Base-by-base conservation (phyloP, 2,113 vertebrate genomes). In the Cynocephalus volans region DNA sequence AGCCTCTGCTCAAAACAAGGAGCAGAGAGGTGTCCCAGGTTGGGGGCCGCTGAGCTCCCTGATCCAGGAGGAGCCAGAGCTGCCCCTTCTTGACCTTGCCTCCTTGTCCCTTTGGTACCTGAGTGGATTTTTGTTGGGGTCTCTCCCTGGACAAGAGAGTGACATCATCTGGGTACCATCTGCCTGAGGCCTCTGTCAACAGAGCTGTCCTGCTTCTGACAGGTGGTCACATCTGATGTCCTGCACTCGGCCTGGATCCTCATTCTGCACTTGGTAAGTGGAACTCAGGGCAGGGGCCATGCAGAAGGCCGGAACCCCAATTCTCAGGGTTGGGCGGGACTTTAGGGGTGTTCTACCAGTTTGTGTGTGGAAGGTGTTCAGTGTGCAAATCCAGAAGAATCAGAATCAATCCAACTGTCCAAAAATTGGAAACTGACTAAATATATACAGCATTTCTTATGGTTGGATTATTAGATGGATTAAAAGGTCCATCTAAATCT, bases 221-320 rank as follows among this genome's bases (percentile, higher is more conserved):
- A 99, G 99, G 99, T 99, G 96, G 99, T 99, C 97, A 99, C 99
- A 0, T 98, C 99, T 0, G 99, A 99, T 7, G 99, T 99, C 62
- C 98, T 99, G 86, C 98, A 99, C 24, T 98, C 98, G 0, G 99
- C 99, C 77, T 98, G 98, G 96, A 98, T 99, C 94, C 99, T 99
- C 80, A 99, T 99, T 89, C 98, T 99, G 85, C 99, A 99, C 98
- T 99, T 98, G 92, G 99, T 99, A 96, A 99, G 99, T 88, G n/a
- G 36, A 48, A 60, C 11, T 33, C 4, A 2, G 36, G 52, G 36
- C 11, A 5, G 56, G 80, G 56, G 85, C 70, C 6, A 1, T 9
- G 15, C 10, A 6, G 87, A 84, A 65, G 62, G 52, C 87, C 0
- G 8, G 87, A 45, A 21, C 28, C 36, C 50, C 7, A 4, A 17